Evolutionary conservation across 2,113 vertebrate species (phyloP).

Genomic region (Actenoides lindsayi): DNA sequence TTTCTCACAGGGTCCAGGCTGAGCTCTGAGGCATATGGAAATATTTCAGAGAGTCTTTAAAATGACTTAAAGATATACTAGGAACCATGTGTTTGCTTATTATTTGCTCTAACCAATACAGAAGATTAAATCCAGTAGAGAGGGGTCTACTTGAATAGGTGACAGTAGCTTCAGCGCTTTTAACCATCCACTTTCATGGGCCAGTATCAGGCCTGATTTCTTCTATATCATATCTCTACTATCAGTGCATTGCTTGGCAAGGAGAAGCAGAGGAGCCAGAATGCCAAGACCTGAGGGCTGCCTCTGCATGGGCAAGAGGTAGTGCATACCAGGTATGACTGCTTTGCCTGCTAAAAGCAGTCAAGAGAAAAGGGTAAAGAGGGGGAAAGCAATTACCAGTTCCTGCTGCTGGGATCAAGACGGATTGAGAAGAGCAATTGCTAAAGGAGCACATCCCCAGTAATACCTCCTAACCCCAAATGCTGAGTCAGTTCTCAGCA

Average conservation of each 20-base stretch:
- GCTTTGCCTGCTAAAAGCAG: neutral
- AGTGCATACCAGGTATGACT: neutral
- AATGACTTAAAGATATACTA: neutral
- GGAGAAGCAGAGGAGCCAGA: accelerated
- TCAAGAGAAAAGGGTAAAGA: neutral
- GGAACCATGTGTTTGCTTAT: neutral
- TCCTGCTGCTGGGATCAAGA: neutral
- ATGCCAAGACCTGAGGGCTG: neutral
- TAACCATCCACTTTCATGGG: neutral
- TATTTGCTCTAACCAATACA: neutral
- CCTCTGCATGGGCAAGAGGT: neutral
- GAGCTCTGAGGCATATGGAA: neutral
- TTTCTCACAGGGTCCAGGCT: neutral
- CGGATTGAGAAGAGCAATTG: neutral
- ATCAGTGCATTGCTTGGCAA: neutral
- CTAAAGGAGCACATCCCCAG: neutral
- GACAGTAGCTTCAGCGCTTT: neutral
- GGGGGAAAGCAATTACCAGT: neutral
- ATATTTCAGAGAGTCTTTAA: neutral
- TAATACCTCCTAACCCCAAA: neutral
- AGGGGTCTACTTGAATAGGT: neutral
- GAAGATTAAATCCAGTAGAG: neutral
- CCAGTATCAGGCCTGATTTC: neutral
- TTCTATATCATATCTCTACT: neutral
- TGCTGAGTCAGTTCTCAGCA: neutral